Conservation (phyloP, 2,888 invertebrate species). For the Trichopoda pennipes region DNA sequence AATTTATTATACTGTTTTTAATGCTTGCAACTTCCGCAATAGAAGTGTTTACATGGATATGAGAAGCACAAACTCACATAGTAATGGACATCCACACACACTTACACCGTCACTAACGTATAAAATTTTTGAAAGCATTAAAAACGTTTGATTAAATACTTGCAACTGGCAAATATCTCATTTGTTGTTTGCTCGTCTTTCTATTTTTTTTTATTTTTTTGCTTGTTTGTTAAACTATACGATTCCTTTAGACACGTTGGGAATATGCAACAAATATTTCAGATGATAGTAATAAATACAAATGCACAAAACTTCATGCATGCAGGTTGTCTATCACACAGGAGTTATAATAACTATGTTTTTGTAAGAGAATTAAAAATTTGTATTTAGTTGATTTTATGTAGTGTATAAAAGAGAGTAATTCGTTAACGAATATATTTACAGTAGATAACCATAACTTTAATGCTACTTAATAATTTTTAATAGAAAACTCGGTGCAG, state of each 20-base stretch:
- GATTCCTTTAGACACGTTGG: constrained; percentile 8
- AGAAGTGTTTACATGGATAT: not conserved
- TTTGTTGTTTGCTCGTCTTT: not conserved
- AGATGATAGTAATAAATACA: constrained; percentile 26
- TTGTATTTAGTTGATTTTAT: not conserved
- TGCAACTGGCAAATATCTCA: constrained; percentile 32
- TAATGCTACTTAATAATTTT: not conserved
- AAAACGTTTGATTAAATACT: constrained; percentile 54
- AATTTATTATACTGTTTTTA: no score
- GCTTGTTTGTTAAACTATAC: not conserved
- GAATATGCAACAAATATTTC: constrained; percentile 53
- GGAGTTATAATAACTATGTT: not conserved
- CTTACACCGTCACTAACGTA: not conserved
- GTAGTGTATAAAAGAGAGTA: not conserved
- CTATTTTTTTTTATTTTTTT: not conserved
- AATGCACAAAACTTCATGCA: not conserved
- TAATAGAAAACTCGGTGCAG: no score
- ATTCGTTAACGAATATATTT: not conserved
- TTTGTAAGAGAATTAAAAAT: constrained; percentile 1
- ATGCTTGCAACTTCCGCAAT: no score
- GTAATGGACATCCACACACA: not conserved
- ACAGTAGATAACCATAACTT: not conserved
- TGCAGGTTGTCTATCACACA: not conserved
- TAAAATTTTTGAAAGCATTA: constrained; percentile 42
- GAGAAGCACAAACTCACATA: not conserved